These are phyloP conservation scores for Riptortus pedestris DNA, from an alignment of 1,140 invertebrate species.

Conservation along the genomic window DNA sequence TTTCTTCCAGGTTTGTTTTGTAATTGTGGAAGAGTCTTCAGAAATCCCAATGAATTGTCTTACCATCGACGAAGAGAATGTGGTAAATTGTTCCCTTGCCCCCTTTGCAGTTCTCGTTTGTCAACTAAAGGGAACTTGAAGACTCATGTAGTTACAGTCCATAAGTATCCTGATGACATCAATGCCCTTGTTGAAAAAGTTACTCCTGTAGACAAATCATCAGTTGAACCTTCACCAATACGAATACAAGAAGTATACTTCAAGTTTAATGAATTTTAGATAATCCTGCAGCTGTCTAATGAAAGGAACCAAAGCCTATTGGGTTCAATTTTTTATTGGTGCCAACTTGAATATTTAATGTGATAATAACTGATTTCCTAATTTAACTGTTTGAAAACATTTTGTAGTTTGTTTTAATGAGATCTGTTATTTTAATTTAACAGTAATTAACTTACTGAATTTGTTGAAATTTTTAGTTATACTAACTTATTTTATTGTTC, in stretches of 20 bases:
- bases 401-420: too few relatives aligned
- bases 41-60: slow-evolving; percentile 8
- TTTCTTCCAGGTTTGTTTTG: slow-evolving; percentile 10
- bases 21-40: slow-evolving; percentile 17
- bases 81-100: slow-evolving; percentile 18
- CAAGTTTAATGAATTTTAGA: background rate
- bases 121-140: slow-evolving; percentile 4
- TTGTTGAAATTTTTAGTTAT: too few relatives aligned
- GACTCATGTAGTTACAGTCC: background rate
- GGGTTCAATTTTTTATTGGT: too few relatives aligned
- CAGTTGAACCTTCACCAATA: background rate
- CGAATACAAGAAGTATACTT: background rate
- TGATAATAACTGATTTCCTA: too few relatives aligned
- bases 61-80: slow-evolving; percentile 22
- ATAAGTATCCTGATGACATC: slow-evolving; percentile 5
- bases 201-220: slow-evolving; percentile 5
- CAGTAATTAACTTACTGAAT: too few relatives aligned
- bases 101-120: slow-evolving; percentile 1
- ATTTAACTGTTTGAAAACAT: too few relatives aligned
- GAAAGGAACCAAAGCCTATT: too few relatives aligned
- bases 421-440: too few relatives aligned
- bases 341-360: too few relatives aligned
- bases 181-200: slow-evolving; percentile 1
- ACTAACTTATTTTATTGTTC: too few relatives aligned
- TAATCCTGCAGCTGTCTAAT: too few relatives aligned